Percentiles rank a stretch among this genome's conserved stretches.
Conservation (phyloP, 37 sponge, comb jelly and placozoan genomes). For the Spongia lamella region DNA sequence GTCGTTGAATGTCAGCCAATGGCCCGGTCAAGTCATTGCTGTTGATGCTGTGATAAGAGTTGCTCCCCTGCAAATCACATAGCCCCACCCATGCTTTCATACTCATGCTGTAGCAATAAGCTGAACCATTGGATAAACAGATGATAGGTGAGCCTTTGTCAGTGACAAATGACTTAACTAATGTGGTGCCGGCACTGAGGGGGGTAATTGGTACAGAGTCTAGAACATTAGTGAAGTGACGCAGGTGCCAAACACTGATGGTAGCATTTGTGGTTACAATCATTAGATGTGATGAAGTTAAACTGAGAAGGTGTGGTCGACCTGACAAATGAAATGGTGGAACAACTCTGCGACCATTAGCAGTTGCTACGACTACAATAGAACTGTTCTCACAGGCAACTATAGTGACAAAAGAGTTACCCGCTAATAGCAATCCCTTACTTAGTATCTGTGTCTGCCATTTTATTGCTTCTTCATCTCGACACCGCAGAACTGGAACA, state of each 20-base stretch:
- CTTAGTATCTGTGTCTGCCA: constrained; percentile 40
- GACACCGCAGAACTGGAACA: constrained; percentile 19
- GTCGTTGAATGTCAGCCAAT: neutral
- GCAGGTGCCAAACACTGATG: constrained; percentile 49
- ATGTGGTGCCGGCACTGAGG: constrained; percentile 1
- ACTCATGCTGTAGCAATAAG: constrained; percentile 30
- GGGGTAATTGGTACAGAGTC: constrained; percentile 19
- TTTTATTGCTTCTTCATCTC: constrained; percentile 7
- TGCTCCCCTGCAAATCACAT: constrained; percentile 12
- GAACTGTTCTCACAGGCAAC: constrained; percentile 47
- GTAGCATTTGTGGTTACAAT: constrained; percentile 18
- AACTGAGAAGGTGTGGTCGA: constrained; percentile 17
- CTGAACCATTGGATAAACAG: neutral
- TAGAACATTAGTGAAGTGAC: constrained; percentile 5
- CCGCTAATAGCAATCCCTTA: constrained; percentile 30
- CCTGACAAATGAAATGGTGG: constrained; percentile 28
- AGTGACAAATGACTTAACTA: constrained; percentile 15
- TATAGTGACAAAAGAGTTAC: constrained; percentile 36
- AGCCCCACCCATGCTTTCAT: constrained; percentile 61
- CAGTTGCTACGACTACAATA: constrained; percentile 39
- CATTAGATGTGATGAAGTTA: constrained; percentile 12
- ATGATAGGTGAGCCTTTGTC: constrained; percentile 48
- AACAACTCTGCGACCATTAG: constrained; percentile 39
- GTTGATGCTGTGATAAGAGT: neutral
- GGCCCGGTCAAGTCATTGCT: constrained; percentile 15